These are phyloP conservation scores for Actinia equina DNA, from an alignment of 64 coral and sea anemone species.

Conservation along the genomic window DNA sequence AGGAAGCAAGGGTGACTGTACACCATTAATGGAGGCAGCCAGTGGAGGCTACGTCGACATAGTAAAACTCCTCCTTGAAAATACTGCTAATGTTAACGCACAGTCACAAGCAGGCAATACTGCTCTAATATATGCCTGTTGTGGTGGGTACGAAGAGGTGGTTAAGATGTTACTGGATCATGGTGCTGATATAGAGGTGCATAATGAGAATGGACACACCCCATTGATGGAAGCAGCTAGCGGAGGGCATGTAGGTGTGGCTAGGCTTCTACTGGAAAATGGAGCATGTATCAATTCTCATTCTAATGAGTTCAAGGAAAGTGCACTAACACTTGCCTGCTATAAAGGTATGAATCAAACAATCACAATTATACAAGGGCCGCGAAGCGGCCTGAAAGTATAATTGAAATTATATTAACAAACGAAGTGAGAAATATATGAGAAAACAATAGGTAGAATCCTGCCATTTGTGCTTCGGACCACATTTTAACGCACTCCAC, in stretches of 20 bases:
- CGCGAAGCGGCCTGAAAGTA: no score
- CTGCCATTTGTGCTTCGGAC: no score
- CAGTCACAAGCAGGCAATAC: conserved; percentile 99
- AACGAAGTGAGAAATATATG: no score
- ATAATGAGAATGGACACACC: conserved; percentile 98
- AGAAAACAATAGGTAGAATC: no score
- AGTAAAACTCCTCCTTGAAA: conserved; percentile 84
- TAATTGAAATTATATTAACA: no score
- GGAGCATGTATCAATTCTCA: conserved; percentile 99
- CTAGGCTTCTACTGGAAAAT: conserved; percentile 87
- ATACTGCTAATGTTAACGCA: conserved; percentile 95
- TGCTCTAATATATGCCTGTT: conserved; percentile 96
- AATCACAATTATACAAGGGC: no score
- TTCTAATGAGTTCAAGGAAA: conserved; percentile 99
- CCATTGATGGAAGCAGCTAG: conserved; percentile 98
- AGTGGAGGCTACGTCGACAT: conserved; percentile 97
- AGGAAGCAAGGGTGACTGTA: conserved; percentile 97
- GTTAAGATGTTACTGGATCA: conserved; percentile 79
- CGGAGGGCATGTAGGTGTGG: conserved; percentile 93
- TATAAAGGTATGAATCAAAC: conserved; percentile 77
- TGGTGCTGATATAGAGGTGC: conserved; percentile 93
- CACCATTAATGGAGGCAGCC: conserved; percentile 95
- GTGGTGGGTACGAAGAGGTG: conserved; percentile 97
- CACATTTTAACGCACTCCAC: no score
- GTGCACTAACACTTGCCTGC: conserved; percentile 96